Evolutionary conservation across 2,113 vertebrate genomes (phyloP).

Genomic region (Caloenas nicobarica): DNA sequence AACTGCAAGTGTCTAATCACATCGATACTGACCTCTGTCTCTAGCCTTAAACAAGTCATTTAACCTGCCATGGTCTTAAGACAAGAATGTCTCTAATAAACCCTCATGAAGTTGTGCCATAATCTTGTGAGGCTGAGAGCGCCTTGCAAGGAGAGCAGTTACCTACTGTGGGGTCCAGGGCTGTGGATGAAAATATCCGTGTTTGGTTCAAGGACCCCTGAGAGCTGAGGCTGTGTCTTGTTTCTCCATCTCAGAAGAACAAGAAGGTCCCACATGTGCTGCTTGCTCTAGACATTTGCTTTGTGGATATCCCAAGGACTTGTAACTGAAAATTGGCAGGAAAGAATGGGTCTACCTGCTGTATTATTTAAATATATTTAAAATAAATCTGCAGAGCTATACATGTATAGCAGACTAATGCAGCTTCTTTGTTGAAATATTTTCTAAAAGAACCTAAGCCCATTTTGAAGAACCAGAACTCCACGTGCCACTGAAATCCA

Average conservation of each 20-base stretch:
- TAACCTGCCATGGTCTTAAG: not conserved
- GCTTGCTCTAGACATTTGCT: not conserved
- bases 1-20: not conserved
- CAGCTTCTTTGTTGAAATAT: not conserved
- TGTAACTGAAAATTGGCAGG: not conserved
- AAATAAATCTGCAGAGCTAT: not conserved
- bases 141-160: not conserved
- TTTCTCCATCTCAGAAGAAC: not conserved
- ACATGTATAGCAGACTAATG: rapidly evolving
- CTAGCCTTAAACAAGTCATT: not conserved
- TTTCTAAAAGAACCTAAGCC: not conserved
- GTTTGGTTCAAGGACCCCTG: not conserved
- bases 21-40: not conserved
- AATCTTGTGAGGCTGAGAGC: not conserved
- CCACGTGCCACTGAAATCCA: not conserved
- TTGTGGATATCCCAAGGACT: not conserved
- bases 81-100: not conserved
- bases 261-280: not conserved
- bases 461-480: not conserved
- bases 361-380: not conserved
- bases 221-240: not conserved
- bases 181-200: not conserved
- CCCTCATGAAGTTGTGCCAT: not conserved
- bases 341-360: not conserved
- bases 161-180: not conserved